Conservation (phyloP, 2,113 vertebrate species). For the Hydrolagus affinis region DNA sequence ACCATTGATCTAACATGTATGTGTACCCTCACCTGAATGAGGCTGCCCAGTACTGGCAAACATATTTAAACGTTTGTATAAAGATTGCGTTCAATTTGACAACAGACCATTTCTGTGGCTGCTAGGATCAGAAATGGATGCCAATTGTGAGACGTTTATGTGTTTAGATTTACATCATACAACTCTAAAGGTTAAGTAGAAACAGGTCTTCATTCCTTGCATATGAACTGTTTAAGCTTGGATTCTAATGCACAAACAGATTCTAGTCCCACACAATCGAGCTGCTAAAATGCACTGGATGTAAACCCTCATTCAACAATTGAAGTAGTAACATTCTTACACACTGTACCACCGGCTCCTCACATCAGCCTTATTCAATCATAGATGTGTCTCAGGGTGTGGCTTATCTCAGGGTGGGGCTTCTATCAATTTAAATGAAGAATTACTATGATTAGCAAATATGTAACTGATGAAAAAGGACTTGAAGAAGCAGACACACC, state of each 20-base stretch:
- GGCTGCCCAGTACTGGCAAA: background rate
- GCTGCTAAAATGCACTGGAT: background rate
- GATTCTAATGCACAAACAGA: constrained; percentile 5
- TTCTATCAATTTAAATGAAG: constrained; percentile 21
- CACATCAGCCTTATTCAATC: background rate
- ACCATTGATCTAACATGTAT: constrained; percentile 1
- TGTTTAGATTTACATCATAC: background rate
- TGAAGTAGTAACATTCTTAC: constrained; percentile 5
- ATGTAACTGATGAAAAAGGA: background rate
- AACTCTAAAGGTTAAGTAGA: background rate
- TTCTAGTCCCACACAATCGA: background rate
- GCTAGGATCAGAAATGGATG: constrained; percentile 5
- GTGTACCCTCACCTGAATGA: background rate
- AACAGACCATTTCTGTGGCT: background rate
- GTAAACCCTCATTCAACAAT: background rate
- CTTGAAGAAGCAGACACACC: constrained; percentile 5
- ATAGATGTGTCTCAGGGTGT: background rate
- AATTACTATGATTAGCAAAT: background rate
- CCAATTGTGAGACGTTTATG: background rate
- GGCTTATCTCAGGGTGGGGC: background rate
- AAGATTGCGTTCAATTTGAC: background rate
- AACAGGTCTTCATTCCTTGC: background rate
- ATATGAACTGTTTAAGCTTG: background rate
- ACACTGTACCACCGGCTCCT: background rate
- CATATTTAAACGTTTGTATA: background rate